Evolutionary conservation across 2,113 vertebrate species (phyloP).

Genomic region (Peromyscus leucopus): DNA sequence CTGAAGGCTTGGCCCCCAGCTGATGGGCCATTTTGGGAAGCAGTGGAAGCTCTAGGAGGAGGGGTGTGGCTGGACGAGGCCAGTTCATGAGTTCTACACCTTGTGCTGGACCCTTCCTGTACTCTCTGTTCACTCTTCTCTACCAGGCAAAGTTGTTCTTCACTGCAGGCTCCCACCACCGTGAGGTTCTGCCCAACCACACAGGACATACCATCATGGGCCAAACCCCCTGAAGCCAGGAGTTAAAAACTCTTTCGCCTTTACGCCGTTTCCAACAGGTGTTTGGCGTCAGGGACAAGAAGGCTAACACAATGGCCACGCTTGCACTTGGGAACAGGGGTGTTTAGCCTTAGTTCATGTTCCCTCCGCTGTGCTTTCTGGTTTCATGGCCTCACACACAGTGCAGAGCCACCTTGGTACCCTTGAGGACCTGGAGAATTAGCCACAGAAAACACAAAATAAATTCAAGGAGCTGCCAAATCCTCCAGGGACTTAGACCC

Average conservation of each 20-base stretch:
- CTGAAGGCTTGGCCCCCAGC: background rate
- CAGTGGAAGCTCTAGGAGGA: background rate
- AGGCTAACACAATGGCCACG: background rate
- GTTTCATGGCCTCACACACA: background rate
- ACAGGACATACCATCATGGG: no score
- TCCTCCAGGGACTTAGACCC: slow-evolving; percentile 21
- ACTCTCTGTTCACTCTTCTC: background rate
- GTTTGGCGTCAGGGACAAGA: background rate
- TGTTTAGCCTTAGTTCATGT: background rate
- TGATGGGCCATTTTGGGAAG: background rate
- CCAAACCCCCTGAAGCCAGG: background rate
- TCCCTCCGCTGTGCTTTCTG: background rate
- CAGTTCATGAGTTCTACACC: background rate
- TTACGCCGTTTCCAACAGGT: background rate
- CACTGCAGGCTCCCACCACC: no score
- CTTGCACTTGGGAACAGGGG: background rate
- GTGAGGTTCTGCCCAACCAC: background rate
- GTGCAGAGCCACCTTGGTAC: background rate
- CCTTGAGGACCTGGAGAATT: background rate
- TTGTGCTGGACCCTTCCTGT: background rate
- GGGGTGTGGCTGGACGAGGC: background rate
- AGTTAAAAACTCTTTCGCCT: background rate
- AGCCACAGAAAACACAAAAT: background rate
- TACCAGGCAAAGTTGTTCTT: background rate
- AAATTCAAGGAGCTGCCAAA: background rate